Conservation (phyloP, 2,888 invertebrate genomes). For the Isoperla grammatica region DNA sequence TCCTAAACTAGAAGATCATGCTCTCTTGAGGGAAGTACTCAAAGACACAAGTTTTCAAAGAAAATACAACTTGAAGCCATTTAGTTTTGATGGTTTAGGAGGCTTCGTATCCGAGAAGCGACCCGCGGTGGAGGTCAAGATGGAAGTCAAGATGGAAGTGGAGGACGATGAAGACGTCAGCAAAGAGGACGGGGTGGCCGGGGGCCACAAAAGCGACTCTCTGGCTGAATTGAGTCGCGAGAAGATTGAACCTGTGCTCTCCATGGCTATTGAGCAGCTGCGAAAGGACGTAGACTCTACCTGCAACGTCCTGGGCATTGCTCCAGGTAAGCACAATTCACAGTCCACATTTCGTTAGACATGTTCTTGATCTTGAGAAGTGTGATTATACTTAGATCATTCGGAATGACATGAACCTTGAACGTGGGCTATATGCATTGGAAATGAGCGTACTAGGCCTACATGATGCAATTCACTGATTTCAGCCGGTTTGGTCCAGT, state of each 20-base stretch:
- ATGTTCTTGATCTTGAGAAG: too few species aligned
- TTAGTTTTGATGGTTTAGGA: conserved; percentile 57
- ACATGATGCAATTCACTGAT: too few species aligned
- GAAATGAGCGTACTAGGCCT: too few species aligned
- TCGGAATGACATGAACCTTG: too few species aligned
- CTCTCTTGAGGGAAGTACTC: conserved; percentile 71
- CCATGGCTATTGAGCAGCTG: conserved; percentile 80
- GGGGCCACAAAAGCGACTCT: conserved; percentile 47
- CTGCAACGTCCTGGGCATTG: conserved; percentile 78
- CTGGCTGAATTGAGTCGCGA: conserved; percentile 57
- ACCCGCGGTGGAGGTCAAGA: conserved; percentile 51
- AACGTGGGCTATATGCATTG: too few species aligned
- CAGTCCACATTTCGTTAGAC: too few species aligned
- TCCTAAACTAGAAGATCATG: conserved; percentile 50
- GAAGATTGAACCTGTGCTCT: conserved; percentile 76
- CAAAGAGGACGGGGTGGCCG: conserved; percentile 48
- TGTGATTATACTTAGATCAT: too few species aligned
- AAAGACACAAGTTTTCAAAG: conserved; percentile 81
- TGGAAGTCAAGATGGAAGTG: conserved; percentile 47
- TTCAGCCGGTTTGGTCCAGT: too few species aligned
- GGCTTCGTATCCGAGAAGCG: conserved; percentile 11
- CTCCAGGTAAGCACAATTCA: conserved; percentile 62
- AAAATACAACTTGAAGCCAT: conserved; percentile 72
- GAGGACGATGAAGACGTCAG: conserved; percentile 14
- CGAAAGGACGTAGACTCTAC: conserved; percentile 80